Evolutionary conservation across 2,113 vertebrate genomes (phyloP).

Genomic region (Anarrhichthys ocellatus): DNA sequence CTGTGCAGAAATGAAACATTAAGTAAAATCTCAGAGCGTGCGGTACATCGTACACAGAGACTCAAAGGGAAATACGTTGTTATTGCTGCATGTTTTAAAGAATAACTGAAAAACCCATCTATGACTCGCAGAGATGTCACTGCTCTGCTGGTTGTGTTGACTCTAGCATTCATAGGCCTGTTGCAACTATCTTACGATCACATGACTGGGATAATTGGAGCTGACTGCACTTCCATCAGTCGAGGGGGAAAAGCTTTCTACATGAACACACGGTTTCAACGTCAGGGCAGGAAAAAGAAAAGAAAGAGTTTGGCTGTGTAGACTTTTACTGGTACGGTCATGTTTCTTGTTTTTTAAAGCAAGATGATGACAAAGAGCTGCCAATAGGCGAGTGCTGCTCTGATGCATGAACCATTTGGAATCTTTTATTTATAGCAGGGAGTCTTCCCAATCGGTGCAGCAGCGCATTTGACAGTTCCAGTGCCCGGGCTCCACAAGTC

Average conservation of each 20-base stretch:
- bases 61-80: background rate
- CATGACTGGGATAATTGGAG: slow-evolving; percentile 22
- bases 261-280: slow-evolving; percentile 26
- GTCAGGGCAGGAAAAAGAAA: background rate
- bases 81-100: background rate
- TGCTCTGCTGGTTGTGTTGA: slow-evolving; percentile 27
- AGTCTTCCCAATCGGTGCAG: slow-evolving; percentile 54
- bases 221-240: slow-evolving; percentile 25
- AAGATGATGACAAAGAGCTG: slow-evolving; percentile 64
- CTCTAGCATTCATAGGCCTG: slow-evolving; percentile 6
- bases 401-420: slow-evolving; percentile 62
- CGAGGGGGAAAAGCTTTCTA: slow-evolving; percentile 12
- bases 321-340: slow-evolving; percentile 36
- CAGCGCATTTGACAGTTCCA: slow-evolving; percentile 57
- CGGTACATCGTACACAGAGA: background rate
- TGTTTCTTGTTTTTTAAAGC: slow-evolving; percentile 61
- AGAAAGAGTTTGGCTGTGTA: slow-evolving; percentile 40
- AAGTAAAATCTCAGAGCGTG: background rate
- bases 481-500: slow-evolving; percentile 43
- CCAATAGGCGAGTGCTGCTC: slow-evolving; percentile 44
- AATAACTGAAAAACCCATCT: background rate
- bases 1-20: slow-evolving; percentile 76
- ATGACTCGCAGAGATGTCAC: slow-evolving; percentile 5
- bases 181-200: slow-evolving; percentile 37
- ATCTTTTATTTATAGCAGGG: slow-evolving; percentile 72